Evolutionary conservation across 2,113 vertebrate genomes (phyloP).

Genomic region (Balaeniceps rex): DNA sequence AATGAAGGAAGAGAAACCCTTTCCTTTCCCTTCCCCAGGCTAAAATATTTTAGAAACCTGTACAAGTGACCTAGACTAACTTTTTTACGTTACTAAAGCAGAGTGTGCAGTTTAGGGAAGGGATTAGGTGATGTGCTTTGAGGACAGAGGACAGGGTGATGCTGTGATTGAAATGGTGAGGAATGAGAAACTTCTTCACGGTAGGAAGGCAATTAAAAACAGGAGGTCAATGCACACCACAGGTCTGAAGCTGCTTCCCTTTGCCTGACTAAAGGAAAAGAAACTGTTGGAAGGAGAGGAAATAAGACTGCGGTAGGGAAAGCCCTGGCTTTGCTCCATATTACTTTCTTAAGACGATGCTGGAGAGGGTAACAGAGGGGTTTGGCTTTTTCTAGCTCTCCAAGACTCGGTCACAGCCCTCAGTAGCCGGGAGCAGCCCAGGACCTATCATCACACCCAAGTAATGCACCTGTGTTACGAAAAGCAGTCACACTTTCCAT

Average conservation of each 20-base stretch:
- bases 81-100: not conserved
- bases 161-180: not conserved
- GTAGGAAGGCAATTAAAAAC: not conserved
- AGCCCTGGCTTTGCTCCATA: not conserved
- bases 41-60: not conserved
- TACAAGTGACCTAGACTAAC: not conserved
- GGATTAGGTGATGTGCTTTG: not conserved
- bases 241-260: not conserved
- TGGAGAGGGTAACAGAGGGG: not conserved
- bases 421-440: not conserved
- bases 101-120: not conserved
- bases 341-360: not conserved
- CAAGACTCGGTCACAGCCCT: not conserved
- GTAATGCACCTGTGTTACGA: not conserved
- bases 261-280: not conserved
- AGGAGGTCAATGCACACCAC: not conserved
- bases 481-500: slow-evolving; percentile 2
- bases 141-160: not conserved
- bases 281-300: not conserved
- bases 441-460: not conserved
- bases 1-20: not conserved
- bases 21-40: not conserved
- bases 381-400: not conserved
- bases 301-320: not conserved
- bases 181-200: not conserved